Evolutionary conservation across 1,140 invertebrate species (phyloP).

Genomic region (Drosophila funebris): DNA sequence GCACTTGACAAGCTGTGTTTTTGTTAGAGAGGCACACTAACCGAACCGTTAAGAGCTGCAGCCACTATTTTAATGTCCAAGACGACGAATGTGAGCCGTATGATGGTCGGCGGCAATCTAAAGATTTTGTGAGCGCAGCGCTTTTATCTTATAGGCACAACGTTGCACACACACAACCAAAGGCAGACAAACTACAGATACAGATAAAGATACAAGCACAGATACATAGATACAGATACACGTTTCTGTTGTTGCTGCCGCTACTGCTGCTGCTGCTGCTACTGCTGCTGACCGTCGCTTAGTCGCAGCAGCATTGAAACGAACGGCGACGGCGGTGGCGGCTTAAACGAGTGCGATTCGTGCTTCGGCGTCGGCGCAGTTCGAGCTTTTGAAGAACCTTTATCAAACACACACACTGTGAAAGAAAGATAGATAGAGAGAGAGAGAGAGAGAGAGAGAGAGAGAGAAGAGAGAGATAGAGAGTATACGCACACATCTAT

Average conservation of each 20-base stretch:
- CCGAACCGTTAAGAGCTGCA: constrained; percentile 24
- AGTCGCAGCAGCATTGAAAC: constrained; percentile 11
- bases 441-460: neutral
- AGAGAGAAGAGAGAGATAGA: neutral
- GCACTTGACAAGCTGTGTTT: neutral
- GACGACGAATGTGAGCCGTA: constrained; percentile 9
- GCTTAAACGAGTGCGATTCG: constrained; percentile 47
- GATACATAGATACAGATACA: neutral
- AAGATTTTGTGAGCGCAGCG: constrained; percentile 57
- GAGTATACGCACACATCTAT: neutral
- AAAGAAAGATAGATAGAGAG: neutral
- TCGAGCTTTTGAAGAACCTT: constrained; percentile 43
- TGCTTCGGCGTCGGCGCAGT: constrained; percentile 69
- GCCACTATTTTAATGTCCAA: constrained; percentile 1
- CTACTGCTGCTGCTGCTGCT: no score
- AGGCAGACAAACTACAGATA: constrained; percentile 1
- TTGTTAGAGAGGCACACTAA: constrained; percentile 14
- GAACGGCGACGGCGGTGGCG: constrained; percentile 49
- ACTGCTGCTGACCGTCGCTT: neutral
- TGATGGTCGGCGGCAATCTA: constrained; percentile 69
- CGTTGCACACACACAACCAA: neutral
- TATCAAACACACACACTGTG: constrained; percentile 31
- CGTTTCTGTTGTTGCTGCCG: no score
- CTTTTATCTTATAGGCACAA: constrained; percentile 67
- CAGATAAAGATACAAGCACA: constrained; percentile 2